These are phyloP conservation scores for Paramuricea clavata DNA, from an alignment of 92 coral and sea anemone genomes.

Conservation along the genomic window DNA sequence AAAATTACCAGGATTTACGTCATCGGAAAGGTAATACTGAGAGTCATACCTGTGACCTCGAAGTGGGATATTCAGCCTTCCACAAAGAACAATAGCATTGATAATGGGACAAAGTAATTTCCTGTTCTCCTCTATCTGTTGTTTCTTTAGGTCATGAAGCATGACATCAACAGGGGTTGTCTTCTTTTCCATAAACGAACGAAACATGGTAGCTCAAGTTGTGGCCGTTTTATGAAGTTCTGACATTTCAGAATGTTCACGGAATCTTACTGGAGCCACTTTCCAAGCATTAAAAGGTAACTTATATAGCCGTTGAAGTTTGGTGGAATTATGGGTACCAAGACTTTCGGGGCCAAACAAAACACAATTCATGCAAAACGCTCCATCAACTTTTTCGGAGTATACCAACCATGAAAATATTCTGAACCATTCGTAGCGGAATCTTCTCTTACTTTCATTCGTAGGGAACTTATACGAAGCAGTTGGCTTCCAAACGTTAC, in stretches of 20 bases:
- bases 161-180: constrained; percentile 22
- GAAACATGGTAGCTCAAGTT: constrained; percentile 6
- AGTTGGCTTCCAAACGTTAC: constrained; percentile 42
- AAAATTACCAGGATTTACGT: constrained; percentile 30
- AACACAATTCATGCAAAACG: too few relatives aligned
- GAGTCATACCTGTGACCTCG: constrained; percentile 38
- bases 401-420: constrained; percentile 38
- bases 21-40: constrained; percentile 29
- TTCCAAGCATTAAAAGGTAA: constrained; percentile 4
- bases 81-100: too few relatives aligned
- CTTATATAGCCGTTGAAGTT: constrained; percentile 43
- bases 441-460: not conserved
- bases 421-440: constrained; percentile 39
- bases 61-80: too few relatives aligned
- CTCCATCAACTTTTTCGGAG: too few relatives aligned
- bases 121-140: constrained; percentile 40
- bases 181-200: constrained; percentile 26
- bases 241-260: constrained; percentile 27
- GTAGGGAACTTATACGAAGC: constrained; percentile 7
- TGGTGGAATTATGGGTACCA: constrained; percentile 28
- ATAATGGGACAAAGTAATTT: constrained; percentile 28
- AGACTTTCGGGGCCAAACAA: constrained; percentile 37
- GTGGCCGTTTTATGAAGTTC: constrained; percentile 26
- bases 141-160: constrained; percentile 20
- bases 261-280: constrained; percentile 4